Conservation (phyloP, 2,797 vertebrate species). For the Phylloscopus collybita region DNA sequence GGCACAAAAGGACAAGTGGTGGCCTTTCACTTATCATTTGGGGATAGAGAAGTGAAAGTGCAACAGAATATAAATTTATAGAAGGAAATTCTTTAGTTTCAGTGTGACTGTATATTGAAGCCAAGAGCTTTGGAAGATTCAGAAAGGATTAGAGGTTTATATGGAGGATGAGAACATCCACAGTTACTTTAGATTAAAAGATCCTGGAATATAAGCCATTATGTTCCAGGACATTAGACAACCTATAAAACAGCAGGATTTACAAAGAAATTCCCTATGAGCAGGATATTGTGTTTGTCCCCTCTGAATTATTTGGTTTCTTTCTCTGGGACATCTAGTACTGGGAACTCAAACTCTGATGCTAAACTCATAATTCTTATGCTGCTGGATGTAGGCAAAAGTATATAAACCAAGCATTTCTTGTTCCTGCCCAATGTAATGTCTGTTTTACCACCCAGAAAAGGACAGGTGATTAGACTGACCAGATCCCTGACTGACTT, state of each 20-base stretch:
- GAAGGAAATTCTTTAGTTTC: background rate
- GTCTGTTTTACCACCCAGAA: background rate
- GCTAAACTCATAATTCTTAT: background rate
- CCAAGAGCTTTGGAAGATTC: slow-evolving; percentile 17
- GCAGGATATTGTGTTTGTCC: background rate
- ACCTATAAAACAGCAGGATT: background rate
- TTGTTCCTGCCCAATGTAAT: background rate
- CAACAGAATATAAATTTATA: background rate
- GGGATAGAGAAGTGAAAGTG: background rate
- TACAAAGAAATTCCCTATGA: background rate
- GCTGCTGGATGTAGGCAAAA: background rate
- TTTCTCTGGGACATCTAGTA: background rate
- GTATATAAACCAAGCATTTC: background rate
- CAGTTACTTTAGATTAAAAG: slow-evolving; percentile 22
- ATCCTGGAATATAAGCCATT: background rate
- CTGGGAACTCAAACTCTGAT: background rate
- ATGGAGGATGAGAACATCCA: background rate
- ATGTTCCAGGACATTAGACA: background rate
- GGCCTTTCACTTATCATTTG: background rate
- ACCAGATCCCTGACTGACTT: background rate
- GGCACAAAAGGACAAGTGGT: background rate
- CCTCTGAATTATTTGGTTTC: background rate
- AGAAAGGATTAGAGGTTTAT: slow-evolving; percentile 1
- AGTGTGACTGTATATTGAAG: background rate
- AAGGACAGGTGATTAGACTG: background rate